phyloP scores from a whole-genome alignment of 2,113 vertebrate species.

The Chauna torquata region DNA sequence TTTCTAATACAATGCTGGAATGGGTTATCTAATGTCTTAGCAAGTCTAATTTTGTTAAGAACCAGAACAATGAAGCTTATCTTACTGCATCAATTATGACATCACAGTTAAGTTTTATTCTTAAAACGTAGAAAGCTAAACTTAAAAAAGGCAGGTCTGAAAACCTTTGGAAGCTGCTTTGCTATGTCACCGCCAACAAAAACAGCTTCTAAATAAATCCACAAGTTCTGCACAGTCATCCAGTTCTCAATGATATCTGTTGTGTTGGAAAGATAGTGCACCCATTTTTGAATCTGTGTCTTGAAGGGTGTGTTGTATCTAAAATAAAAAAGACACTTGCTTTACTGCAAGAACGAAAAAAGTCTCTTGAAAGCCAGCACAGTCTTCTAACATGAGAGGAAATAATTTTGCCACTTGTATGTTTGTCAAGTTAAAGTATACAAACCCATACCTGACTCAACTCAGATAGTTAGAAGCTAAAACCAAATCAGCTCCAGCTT shows the following conservation, averaged over 20 bases:
- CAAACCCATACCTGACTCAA: background rate
- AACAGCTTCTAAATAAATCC: conserved; percentile 97
- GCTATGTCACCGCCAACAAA: conserved; percentile 97
- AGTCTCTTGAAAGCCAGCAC: background rate
- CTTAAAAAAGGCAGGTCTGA: background rate
- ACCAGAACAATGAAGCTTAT: background rate
- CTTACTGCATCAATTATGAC: background rate
- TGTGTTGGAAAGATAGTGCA: conserved; percentile 91
- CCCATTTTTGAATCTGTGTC: conserved; percentile 96
- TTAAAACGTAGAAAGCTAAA: background rate
- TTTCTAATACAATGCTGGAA: background rate
- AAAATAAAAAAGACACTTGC: background rate
- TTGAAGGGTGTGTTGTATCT: conserved; percentile 96
- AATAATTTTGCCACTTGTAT: background rate
- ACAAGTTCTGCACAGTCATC: conserved; percentile 96
- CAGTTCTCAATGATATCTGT: conserved; percentile 94
- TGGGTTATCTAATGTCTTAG: background rate
- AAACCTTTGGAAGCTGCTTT: conserved; percentile 95
- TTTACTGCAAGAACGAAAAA: background rate
- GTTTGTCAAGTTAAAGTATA: background rate
- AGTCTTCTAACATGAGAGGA: background rate
- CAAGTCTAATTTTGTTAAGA: background rate
- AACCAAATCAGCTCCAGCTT: background rate
- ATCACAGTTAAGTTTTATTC: background rate
- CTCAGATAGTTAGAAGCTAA: background rate